These are phyloP conservation scores for Nomada fucata DNA, from an alignment of 2,888 invertebrate species.

Conservation along the genomic window DNA sequence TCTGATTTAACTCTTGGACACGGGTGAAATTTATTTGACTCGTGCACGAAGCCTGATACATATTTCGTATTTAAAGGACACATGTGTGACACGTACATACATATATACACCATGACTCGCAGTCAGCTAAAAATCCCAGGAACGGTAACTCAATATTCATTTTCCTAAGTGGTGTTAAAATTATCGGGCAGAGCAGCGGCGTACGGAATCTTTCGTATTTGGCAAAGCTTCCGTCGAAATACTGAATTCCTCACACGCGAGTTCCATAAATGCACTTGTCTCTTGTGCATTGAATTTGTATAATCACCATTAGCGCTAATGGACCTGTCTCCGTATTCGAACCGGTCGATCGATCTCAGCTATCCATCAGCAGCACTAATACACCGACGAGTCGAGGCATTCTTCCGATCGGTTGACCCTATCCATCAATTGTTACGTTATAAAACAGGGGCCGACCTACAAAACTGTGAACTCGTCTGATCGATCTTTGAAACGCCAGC, in stretches of 20 bases:
- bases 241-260: neutral
- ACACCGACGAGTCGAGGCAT: constrained; percentile 8
- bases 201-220: too few relatives aligned
- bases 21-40: too few relatives aligned
- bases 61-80: neutral
- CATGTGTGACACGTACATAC: neutral
- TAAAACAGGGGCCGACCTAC: neutral
- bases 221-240: neutral
- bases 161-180: too few relatives aligned
- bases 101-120: too few relatives aligned
- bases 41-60: neutral
- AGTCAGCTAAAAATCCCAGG: too few relatives aligned
- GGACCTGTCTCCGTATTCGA: constrained; percentile 52
- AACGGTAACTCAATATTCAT: too few relatives aligned
- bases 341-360: constrained; percentile 49
- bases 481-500: neutral
- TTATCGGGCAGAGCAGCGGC: too few relatives aligned
- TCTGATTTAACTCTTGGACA: too few relatives aligned
- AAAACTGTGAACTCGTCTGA: neutral
- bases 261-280: constrained; percentile 29
- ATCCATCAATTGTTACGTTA: neutral
- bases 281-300: constrained; percentile 39
- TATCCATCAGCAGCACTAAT: constrained; percentile 26
- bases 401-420: constrained; percentile 1
- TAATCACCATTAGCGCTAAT: constrained; percentile 50